Conservation (phyloP, 2,797 vertebrate species). For the Antennarius maculatus region DNA sequence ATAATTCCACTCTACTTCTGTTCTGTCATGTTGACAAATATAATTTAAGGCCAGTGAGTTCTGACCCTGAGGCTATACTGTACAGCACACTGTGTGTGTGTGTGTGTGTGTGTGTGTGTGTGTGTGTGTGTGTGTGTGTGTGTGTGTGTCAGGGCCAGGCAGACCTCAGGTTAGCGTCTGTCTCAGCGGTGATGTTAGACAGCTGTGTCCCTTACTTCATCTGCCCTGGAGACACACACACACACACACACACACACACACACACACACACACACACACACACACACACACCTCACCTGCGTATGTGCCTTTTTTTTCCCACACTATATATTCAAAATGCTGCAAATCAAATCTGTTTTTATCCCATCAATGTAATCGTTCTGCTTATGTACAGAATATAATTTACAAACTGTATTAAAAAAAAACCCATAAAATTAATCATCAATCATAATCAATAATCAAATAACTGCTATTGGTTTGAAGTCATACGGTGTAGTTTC, state of each 20-base stretch:
- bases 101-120: slow-evolving; percentile 27
- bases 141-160: slow-evolving; percentile 41
- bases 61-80: slow-evolving; percentile 77
- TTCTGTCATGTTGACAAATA: slow-evolving; percentile 81
- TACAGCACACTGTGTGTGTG: slow-evolving; percentile 34
- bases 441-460: too few relatives aligned
- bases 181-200: slow-evolving; percentile 70
- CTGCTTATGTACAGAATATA: too few relatives aligned
- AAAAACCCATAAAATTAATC: too few relatives aligned
- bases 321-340: too few relatives aligned
- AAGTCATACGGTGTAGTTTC: too few relatives aligned
- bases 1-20: slow-evolving; percentile 80
- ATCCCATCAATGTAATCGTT: too few relatives aligned
- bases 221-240: slow-evolving; percentile 57
- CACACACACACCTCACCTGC: slow-evolving; percentile 35
- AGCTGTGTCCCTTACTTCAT: slow-evolving; percentile 76
- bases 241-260: slow-evolving; percentile 39
- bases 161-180: slow-evolving; percentile 69
- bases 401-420: too few relatives aligned
- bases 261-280: slow-evolving; percentile 36
- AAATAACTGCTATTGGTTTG: too few relatives aligned
- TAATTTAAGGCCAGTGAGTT: slow-evolving; percentile 83
- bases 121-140: slow-evolving; percentile 30
- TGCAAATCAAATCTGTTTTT: too few relatives aligned
- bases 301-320: neutral